Conservation (phyloP, 2,888 invertebrate genomes). For the Allolobophora icterica region DNA sequence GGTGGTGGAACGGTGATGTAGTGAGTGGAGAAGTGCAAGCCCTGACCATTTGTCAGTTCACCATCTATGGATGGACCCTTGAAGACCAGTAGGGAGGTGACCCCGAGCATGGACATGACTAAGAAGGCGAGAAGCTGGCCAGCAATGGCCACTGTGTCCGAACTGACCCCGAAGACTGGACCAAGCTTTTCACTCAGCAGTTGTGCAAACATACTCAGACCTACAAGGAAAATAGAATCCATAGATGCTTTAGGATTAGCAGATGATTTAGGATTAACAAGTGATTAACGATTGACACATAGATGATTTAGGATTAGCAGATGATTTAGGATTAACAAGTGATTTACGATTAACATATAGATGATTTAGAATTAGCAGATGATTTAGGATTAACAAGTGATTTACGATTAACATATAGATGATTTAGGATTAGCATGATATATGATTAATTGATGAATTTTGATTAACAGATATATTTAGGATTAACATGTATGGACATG, state of each 20-base stretch:
- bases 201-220: not conserved
- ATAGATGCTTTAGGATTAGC: not conserved
- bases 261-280: too few relatives aligned
- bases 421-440: too few relatives aligned
- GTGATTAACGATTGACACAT: too few relatives aligned
- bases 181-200: not conserved
- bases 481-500: too few relatives aligned
- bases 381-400: too few relatives aligned
- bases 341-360: too few relatives aligned
- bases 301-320: too few relatives aligned
- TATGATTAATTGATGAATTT: too few relatives aligned
- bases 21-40: not conserved
- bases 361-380: too few relatives aligned
- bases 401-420: too few relatives aligned
- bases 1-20: not conserved
- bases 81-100: not conserved
- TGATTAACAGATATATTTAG: too few relatives aligned
- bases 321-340: too few relatives aligned
- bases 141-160: not conserved
- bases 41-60: not conserved
- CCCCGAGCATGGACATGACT: not conserved
- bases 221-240: not conserved
- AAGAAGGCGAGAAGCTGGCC: not conserved
- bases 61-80: not conserved
- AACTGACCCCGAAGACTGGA: not conserved